Conservation (phyloP, 2,113 vertebrate species). For the Dromiciops gliroides region DNA sequence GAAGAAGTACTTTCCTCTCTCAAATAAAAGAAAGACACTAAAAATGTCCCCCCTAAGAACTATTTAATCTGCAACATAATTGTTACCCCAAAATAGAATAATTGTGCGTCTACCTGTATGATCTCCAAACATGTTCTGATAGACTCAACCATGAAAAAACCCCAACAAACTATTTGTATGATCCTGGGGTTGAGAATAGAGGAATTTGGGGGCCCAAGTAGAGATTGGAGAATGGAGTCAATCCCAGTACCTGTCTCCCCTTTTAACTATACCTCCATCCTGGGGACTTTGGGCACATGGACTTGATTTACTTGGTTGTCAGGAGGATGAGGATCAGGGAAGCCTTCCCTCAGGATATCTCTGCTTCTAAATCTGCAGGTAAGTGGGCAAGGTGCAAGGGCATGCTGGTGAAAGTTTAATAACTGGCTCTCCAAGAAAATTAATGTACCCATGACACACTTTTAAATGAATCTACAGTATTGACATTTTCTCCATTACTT, state of each 20-base stretch:
- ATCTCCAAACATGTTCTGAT: not conserved
- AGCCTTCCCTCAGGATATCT: not conserved
- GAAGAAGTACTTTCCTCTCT: slow-evolving; percentile 40
- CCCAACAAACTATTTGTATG: not conserved
- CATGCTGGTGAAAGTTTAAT: not conserved
- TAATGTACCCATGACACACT: not conserved
- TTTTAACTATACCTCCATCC: not conserved
- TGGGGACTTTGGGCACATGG: not conserved
- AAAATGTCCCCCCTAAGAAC: not conserved
- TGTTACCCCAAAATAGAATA: slow-evolving; percentile 12
- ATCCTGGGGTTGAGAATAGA: not conserved
- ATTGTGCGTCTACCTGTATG: not conserved
- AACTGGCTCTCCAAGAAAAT: not conserved
- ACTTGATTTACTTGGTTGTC: not conserved
- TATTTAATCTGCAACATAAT: slow-evolving; percentile 4
- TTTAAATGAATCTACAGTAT: not conserved
- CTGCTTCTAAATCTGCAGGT: not conserved
- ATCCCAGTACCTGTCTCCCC: not conserved
- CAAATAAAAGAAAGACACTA: slow-evolving; percentile 36
- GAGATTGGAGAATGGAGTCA: not conserved
- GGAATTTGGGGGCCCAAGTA: not conserved
- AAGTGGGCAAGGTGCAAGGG: not conserved
- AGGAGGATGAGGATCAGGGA: not conserved
- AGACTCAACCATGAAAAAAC: not conserved
- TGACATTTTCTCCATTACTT: not conserved